These are phyloP conservation scores for Drosophila rufa DNA, from an alignment of 1,140 invertebrate species.

Conservation along the genomic window DNA sequence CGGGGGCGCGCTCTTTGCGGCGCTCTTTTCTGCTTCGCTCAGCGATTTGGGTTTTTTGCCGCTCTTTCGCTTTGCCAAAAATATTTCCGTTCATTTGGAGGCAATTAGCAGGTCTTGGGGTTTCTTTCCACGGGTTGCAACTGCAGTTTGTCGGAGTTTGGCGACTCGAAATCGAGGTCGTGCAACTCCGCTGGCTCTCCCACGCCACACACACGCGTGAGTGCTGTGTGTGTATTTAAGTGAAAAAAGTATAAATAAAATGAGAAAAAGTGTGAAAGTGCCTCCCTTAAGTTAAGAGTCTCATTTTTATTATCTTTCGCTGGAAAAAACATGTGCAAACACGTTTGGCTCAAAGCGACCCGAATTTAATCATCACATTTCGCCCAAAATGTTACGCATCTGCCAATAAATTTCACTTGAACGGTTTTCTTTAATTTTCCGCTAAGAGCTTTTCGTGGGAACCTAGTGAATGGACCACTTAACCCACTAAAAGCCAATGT, in stretches of 20 bases:
- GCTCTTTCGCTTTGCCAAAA: conserved; percentile 35
- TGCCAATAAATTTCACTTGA: conserved; percentile 34
- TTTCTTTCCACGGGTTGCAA: conserved; percentile 43
- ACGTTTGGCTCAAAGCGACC: conserved; percentile 13
- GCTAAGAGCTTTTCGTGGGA: conserved; percentile 51
- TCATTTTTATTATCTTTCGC: conserved; percentile 32
- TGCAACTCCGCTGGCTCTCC: conserved; percentile 8
- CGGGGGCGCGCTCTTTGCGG: conserved; percentile 40
- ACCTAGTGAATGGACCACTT: conserved; percentile 51
- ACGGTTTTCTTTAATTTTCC: conserved; percentile 17
- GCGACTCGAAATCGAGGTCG: conserved; percentile 18
- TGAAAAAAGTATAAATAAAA: background rate
- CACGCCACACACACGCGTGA: background rate
- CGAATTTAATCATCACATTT: conserved; percentile 33
- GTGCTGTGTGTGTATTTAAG: background rate
- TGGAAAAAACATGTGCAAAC: conserved; percentile 38
- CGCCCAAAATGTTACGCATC: conserved; percentile 19
- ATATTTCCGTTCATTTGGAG: conserved; percentile 72
- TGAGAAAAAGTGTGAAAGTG: conserved; percentile 7
- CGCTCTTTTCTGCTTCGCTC: conserved; percentile 24
- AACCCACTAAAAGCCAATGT: conserved; percentile 10
- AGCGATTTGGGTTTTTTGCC: conserved; percentile 23
- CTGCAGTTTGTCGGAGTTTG: conserved; percentile 26
- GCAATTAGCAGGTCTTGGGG: conserved; percentile 58
- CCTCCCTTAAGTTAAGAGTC: conserved; percentile 46